Evolutionary conservation across 64 coral and sea anemone genomes (phyloP).

Genomic region (Orbicella faveolata): DNA sequence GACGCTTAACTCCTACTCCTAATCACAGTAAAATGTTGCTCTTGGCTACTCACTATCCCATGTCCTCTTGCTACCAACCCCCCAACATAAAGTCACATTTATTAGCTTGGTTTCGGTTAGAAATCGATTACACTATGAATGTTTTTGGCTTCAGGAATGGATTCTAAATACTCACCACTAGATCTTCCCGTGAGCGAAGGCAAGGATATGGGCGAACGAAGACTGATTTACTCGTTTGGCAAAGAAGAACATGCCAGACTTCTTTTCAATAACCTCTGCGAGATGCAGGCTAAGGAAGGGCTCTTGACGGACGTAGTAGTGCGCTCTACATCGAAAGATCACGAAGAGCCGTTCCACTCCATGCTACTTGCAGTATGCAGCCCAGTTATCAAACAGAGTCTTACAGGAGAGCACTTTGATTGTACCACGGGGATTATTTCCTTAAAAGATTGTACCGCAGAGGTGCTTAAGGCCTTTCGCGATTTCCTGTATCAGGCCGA

Average conservation of each 20-base stretch:
- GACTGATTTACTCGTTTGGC: slow-evolving; percentile 15
- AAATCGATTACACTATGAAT: not conserved
- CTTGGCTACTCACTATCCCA: no score
- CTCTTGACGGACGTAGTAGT: slow-evolving; percentile 13
- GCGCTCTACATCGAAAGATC: slow-evolving; percentile 24
- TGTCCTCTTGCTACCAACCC: no score
- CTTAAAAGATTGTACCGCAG: not conserved
- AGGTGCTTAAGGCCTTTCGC: slow-evolving; percentile 15
- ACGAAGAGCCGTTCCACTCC: slow-evolving; percentile 29
- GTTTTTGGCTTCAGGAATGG: slow-evolving; percentile 8
- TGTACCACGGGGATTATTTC: not conserved
- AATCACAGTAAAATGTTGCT: no score
- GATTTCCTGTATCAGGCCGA: slow-evolving; percentile 32
- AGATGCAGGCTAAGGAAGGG: slow-evolving; percentile 46
- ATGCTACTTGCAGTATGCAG: slow-evolving; percentile 26
- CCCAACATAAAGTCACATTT: no score
- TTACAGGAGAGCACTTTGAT: slow-evolving; percentile 27
- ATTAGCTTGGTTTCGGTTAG: not conserved
- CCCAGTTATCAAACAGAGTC: not conserved
- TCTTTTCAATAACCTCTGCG: slow-evolving; percentile 23
- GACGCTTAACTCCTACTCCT: no score
- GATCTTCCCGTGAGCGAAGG: not conserved
- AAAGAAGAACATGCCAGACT: slow-evolving; percentile 34
- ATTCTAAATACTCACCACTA: not conserved
- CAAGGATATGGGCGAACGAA: not conserved